These are phyloP conservation scores for Pygocentrus nattereri DNA, from an alignment of 2,797 vertebrate genomes.

Conservation along the genomic window DNA sequence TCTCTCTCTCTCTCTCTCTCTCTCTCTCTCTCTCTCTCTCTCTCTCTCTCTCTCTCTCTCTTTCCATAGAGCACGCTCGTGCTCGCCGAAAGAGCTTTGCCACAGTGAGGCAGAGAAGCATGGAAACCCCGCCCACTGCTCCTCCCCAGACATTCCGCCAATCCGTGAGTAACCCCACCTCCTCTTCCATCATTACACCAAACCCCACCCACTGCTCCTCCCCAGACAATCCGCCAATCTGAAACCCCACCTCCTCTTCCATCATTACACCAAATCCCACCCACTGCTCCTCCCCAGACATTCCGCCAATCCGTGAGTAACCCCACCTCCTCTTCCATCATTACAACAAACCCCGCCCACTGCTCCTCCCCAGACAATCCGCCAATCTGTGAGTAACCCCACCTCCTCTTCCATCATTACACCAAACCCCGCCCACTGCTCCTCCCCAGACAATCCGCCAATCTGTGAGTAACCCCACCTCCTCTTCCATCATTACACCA, in stretches of 20 bases:
- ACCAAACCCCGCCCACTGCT: neutral
- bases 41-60: constrained; percentile 54
- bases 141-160: constrained; percentile 91
- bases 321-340: neutral
- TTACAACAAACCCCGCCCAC: constrained; percentile 83
- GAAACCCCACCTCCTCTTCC: neutral
- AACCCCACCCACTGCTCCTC: neutral
- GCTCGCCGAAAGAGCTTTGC: constrained; percentile 94
- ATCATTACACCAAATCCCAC: neutral
- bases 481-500: too few species aligned
- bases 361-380: constrained; percentile 86
- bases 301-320: neutral
- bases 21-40: neutral
- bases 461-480: too few species aligned
- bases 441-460: neutral
- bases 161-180: constrained; percentile 82
- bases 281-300: neutral
- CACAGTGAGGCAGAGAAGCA: constrained; percentile 92
- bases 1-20: neutral
- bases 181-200: neutral
- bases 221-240: neutral
- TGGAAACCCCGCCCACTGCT: constrained; percentile 92
- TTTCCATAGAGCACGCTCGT: constrained; percentile 82
- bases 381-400: constrained; percentile 85
- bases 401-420: constrained; percentile 1